A percentile compares a stretch with the other conserved stretches of the same genome.
Evolutionary conservation across 2,888 invertebrate species (phyloP).

Genomic region (Himalopsyche tibetana): DNA sequence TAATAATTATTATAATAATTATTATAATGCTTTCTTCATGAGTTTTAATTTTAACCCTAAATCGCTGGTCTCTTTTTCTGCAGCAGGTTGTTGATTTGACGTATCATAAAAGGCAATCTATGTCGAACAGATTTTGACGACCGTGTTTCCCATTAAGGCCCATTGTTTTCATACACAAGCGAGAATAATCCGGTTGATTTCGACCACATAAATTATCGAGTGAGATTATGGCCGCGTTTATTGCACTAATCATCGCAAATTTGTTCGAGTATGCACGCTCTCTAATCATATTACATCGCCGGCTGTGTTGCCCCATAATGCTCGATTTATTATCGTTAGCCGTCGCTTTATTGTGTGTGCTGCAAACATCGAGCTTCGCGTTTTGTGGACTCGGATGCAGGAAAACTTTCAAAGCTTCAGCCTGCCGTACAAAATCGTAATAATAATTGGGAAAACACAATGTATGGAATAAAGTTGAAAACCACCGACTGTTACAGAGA

Average conservation of each 20-base stretch:
- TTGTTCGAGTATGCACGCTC: constrained; percentile 58
- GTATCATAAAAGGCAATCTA: background rate
- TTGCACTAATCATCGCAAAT: constrained; percentile 61
- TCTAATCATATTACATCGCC: constrained; percentile 49
- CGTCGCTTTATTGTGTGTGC: constrained; percentile 48
- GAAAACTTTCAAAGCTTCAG: constrained; percentile 22
- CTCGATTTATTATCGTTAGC: constrained; percentile 59
- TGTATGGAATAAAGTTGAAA: background rate
- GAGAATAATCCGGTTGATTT: background rate
- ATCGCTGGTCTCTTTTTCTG: too few relatives aligned
- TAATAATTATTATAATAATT: too few relatives aligned
- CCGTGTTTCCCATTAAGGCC: background rate
- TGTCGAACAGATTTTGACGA: background rate
- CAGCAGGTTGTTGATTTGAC: too few relatives aligned
- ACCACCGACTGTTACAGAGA: background rate
- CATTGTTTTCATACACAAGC: constrained; percentile 23
- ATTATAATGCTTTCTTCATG: too few relatives aligned
- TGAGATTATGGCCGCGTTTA: constrained; percentile 49
- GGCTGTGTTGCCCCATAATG: constrained; percentile 55
- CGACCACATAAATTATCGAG: constrained; percentile 18
- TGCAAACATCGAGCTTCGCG: constrained; percentile 2
- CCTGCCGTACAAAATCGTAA: background rate
- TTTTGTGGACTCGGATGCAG: background rate
- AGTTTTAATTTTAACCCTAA: too few relatives aligned
- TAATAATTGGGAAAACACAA: background rate